phyloP scores from a whole-genome alignment of 2,113 vertebrate genomes.

The Astur gentilis region DNA sequence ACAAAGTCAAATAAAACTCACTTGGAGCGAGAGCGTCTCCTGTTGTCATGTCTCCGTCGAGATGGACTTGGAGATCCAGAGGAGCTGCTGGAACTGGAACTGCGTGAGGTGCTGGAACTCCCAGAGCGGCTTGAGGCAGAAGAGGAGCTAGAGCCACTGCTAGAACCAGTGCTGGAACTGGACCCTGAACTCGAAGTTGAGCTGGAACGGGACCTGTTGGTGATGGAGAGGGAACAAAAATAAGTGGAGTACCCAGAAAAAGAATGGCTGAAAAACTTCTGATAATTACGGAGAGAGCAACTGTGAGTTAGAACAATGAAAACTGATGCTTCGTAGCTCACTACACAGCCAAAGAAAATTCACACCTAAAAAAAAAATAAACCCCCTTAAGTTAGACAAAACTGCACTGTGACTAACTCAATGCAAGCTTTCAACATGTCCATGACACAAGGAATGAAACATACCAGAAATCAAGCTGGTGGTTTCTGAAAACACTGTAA shows the following conservation, averaged over 20 bases:
- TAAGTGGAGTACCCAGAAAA: background rate
- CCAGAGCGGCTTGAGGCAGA: conserved; percentile 93
- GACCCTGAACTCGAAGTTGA: conserved; percentile 94
- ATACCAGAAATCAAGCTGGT: background rate
- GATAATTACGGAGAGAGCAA: background rate
- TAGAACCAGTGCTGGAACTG: conserved; percentile 94
- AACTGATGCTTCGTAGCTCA: background rate
- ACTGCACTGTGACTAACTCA: background rate
- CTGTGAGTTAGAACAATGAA: background rate
- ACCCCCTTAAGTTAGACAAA: background rate
- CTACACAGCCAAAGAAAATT: background rate
- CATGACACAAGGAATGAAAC: background rate
- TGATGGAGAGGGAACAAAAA: background rate
- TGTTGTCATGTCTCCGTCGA: conserved; percentile 90
- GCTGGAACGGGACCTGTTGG: conserved; percentile 81
- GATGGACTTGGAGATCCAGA: conserved; percentile 91
- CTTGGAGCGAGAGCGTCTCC: conserved; percentile 91
- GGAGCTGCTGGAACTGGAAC: conserved; percentile 94
- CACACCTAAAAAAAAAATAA: background rate
- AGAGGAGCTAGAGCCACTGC: conserved; percentile 94
- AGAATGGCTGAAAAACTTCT: background rate
- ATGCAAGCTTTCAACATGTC: background rate
- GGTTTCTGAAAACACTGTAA: background rate
- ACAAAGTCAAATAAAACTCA: conserved; percentile 47
- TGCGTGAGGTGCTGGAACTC: conserved; percentile 91